Base-by-base conservation (phyloP, 2,888 invertebrate genomes). In the Spodoptera exigua region DNA sequence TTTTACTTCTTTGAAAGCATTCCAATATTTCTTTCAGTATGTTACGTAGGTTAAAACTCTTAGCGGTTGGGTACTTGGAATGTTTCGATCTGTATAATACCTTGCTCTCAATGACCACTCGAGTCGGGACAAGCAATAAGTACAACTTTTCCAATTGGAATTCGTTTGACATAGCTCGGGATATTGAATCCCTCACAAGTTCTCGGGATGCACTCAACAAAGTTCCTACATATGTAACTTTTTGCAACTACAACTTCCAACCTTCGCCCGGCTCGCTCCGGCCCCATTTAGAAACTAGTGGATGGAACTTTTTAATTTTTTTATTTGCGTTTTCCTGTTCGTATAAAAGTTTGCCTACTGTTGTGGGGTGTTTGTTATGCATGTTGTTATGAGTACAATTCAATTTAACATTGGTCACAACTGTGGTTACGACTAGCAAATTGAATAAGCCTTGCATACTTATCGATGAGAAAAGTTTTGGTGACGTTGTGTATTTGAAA, bases 141-240 rank as follows among this genome's bases (percentile, higher is more conserved):
- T 13, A 41, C 54, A 78, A 78, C 75, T 84, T 84, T 83, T 80
- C 75, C 84, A 81, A 84, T 84, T 78, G 76, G 74, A 81, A 81
- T 78, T 79, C 74, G 74, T 68, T 69, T 63, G 55, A 76, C 72
- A 63, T 61, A 53, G 64, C 71, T 56, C 58, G 52, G 72, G 63
- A 73, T 76, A 73, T 82, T 78, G 76, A 75, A 80, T 75, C 47
- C 66, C 65, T 61, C 66, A 52, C 35, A 56, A 56, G 46, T 58
- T 51, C 43, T 35, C 60, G 60, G 60, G 54, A 54, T 52, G 46
- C 21, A 32, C 37, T 36, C 52, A 47, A 51, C 46, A 58, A 61
- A 70, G 61, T 76, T 75, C 39, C 16, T 51, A 58, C 52, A 49
- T 57, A 48, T 61, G 53, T 47, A 68, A 74, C 73, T 74, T 75